phyloP scores from a whole-genome alignment of 2,888 invertebrate genomes.

The Pachydiplax longipennis region DNA sequence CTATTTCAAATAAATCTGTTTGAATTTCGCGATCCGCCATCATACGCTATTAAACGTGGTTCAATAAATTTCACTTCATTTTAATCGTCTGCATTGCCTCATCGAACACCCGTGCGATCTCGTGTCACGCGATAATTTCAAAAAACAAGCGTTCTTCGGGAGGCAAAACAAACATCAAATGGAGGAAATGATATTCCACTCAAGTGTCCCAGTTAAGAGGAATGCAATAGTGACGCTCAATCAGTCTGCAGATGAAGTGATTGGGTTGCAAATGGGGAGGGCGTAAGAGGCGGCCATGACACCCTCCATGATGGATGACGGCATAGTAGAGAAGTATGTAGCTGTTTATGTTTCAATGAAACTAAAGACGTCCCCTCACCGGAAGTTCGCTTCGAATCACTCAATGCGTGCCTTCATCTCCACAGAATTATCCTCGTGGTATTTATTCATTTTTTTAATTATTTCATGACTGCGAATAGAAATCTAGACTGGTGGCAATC shows the following conservation, averaged over 20 bases:
- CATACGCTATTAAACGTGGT: no score
- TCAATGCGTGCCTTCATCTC: no score
- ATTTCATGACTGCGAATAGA: no score
- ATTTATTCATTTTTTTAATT: no score
- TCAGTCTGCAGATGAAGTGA: conserved; percentile 24
- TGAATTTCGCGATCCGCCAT: no score
- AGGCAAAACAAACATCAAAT: neutral
- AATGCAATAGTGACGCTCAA: conserved; percentile 24
- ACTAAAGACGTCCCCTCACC: conserved; percentile 21
- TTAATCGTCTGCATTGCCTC: neutral
- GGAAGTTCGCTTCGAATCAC: no score
- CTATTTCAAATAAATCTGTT: no score
- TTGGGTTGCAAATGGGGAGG: neutral
- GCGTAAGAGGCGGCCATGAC: neutral
- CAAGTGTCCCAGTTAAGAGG: conserved; percentile 10
- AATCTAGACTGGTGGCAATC: no score
- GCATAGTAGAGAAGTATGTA: conserved; percentile 46
- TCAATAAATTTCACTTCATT: no score
- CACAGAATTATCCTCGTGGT: no score
- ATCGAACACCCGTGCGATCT: neutral
- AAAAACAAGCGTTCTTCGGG: neutral
- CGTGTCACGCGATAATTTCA: neutral
- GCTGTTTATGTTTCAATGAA: conserved; percentile 47
- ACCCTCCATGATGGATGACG: conserved; percentile 58
- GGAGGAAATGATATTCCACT: neutral